Percentiles rank a stretch among this genome's conserved stretches.
Evolutionary conservation across 2,797 vertebrate species (phyloP).

Genomic region (Gorsachius magnificus): DNA sequence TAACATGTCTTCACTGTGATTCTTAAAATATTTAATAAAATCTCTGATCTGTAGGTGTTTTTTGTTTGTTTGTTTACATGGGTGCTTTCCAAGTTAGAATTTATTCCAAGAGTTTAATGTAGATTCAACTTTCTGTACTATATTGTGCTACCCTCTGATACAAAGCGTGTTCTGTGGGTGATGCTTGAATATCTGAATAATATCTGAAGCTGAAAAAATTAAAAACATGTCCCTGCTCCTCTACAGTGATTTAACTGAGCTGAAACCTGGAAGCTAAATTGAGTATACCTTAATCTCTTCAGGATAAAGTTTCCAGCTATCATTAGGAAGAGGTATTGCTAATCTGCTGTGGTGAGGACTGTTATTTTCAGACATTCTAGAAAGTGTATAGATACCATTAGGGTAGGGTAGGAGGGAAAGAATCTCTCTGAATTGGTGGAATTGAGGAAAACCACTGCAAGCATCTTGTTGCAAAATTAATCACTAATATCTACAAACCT

Average conservation of each 20-base stretch:
- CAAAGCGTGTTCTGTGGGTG: neutral
- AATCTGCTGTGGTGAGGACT: neutral
- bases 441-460: neutral
- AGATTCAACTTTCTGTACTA: neutral
- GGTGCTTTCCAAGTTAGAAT: neutral
- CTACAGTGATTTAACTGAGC: neutral
- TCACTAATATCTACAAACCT: neutral
- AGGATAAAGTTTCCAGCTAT: neutral
- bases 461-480: neutral
- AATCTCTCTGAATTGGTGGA: neutral
- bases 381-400: neutral
- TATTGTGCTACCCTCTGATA: neutral
- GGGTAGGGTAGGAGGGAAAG: neutral
- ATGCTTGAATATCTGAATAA: neutral
- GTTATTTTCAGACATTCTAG: neutral
- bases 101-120: neutral
- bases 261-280: neutral
- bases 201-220: neutral
- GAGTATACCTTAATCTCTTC: neutral
- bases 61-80: neutral
- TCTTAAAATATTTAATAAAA: neutral
- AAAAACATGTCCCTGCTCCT: neutral
- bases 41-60: neutral
- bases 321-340: neutral
- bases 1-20: neutral